These are phyloP conservation scores for Hypothenemus hampei DNA, from an alignment of 1,140 invertebrate genomes.

Conservation along the genomic window DNA sequence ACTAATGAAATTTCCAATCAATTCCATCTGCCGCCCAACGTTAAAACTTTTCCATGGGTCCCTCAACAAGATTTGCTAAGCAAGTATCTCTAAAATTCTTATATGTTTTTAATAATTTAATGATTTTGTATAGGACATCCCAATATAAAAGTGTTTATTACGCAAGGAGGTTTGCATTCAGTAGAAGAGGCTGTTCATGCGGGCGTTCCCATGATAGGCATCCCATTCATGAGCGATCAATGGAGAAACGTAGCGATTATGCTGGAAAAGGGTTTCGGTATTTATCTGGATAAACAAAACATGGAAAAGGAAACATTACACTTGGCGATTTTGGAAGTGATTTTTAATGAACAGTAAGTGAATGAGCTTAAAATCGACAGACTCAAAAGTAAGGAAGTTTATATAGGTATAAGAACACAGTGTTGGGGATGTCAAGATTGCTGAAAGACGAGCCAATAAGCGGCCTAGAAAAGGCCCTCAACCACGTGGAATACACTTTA, in stretches of 20 bases:
- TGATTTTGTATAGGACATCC: conserved; percentile 40
- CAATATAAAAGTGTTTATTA: conserved; percentile 47
- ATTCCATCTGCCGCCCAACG: conserved; percentile 48
- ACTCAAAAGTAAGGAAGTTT: no score
- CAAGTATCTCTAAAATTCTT: conserved; percentile 16
- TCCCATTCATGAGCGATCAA: conserved; percentile 46
- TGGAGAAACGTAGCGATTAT: conserved; percentile 39
- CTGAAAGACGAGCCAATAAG: no score
- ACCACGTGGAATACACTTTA: no score
- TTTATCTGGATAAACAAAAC: no score
- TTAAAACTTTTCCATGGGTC: conserved; percentile 56
- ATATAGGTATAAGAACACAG: no score
- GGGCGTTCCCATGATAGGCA: conserved; percentile 50
- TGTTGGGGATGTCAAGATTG: no score
- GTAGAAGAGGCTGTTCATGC: conserved; percentile 48
- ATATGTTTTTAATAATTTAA: not conserved
- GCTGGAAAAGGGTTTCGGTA: no score
- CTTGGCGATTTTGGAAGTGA: no score
- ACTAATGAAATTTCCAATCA: conserved; percentile 50
- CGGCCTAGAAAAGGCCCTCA: no score
- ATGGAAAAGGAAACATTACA: no score
- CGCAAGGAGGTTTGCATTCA: conserved; percentile 52
- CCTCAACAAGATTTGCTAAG: conserved; percentile 49
- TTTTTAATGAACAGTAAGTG: no score
- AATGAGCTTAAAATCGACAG: no score